A percentile compares a stretch with the other conserved stretches of the same genome.
Evolutionary conservation across 2,888 invertebrate genomes (phyloP).

Genomic region (Trypoxylon attenuatum): DNA sequence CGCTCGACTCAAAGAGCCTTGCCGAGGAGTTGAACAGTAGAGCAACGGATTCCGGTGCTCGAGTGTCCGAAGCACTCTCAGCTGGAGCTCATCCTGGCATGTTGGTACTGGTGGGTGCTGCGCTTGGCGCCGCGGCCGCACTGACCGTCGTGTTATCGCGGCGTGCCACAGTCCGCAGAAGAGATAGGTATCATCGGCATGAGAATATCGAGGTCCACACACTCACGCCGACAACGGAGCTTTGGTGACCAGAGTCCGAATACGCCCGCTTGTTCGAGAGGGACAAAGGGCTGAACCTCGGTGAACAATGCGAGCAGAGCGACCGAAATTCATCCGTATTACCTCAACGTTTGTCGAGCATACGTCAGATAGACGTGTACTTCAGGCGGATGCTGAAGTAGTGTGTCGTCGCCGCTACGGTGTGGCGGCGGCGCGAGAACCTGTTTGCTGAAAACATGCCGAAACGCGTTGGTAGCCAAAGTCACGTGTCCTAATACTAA

Average conservation of each 20-base stretch:
- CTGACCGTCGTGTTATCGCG: constrained; percentile 75
- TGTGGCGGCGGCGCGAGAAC: not conserved
- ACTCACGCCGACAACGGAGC: constrained; percentile 79
- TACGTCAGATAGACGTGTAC: constrained; percentile 26
- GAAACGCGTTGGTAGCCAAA: not conserved
- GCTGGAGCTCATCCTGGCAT: constrained; percentile 77
- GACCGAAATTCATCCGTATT: constrained; percentile 72
- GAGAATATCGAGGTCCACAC: constrained; percentile 79
- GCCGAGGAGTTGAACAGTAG: constrained; percentile 66
- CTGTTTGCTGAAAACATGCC: not conserved
- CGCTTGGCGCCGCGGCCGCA: constrained; percentile 77
- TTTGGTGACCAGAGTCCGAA: constrained; percentile 79
- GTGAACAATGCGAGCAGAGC: constrained; percentile 18
- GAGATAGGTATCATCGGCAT: constrained; percentile 65
- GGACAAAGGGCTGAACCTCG: constrained; percentile 66
- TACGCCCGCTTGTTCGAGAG: constrained; percentile 46
- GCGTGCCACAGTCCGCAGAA: constrained; percentile 66
- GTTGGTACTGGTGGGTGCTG: constrained; percentile 77
- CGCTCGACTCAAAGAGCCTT: constrained; percentile 58
- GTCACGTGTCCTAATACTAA: not conserved
- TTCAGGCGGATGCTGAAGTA: constrained; percentile 30
- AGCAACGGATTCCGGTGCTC: constrained; percentile 63
- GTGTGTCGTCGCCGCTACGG: not conserved
- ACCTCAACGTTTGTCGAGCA: constrained; percentile 40
- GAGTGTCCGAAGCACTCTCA: constrained; percentile 59